Evolutionary conservation across 2,797 vertebrate species (phyloP), one percentile per base, ranked within the genome.

Genomic region (Heteromormyrus szaboi): DNA sequence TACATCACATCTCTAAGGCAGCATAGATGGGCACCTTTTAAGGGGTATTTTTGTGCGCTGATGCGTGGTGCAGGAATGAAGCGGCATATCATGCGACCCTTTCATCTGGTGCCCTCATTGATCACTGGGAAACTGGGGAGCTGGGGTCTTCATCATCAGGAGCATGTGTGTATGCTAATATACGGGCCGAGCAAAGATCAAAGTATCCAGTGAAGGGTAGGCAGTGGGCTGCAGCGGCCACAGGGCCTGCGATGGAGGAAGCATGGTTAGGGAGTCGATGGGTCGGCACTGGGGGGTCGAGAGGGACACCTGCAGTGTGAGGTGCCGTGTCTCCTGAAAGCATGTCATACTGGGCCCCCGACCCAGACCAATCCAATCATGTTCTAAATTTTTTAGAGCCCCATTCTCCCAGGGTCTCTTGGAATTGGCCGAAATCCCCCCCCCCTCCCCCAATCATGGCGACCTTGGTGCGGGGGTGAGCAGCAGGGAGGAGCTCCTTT

Each of bases 121-220:
- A 50, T 46, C 19, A 48, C 4, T 12, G 41, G 79, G 88, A 86
- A 72, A 87, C 83, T 86, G 81, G 79, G 65, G 72, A 79, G 83
- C 84, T 59, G 72, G 68, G 84, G 76, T 87, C 54, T 62, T 87
- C 5, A 65, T 44, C 25, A 41, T 11, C 56, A 41, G 86, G 56
- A 87, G 56, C 46, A 17, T 19, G 17, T 56, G 19, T 2, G 4
- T 56, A 56, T n/a, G 17, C 19, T 56, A 0, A 50, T 50, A 50
- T 50, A 50, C 4, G 0, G 17, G 53, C 19, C 4, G 5, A 56
- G 53, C 19, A 5, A 56, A 56, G 96, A 97, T 97, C 96, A 96
- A 96, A 97, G 96, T 93, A 93, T 94, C 91, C 93, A 96, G 95
- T 94, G 96, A 95, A 96, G 95, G 97, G 96, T 96, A 50, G 48